phyloP scores from a whole-genome alignment of 2,113 vertebrate genomes.

The Calyptomena viridis region DNA sequence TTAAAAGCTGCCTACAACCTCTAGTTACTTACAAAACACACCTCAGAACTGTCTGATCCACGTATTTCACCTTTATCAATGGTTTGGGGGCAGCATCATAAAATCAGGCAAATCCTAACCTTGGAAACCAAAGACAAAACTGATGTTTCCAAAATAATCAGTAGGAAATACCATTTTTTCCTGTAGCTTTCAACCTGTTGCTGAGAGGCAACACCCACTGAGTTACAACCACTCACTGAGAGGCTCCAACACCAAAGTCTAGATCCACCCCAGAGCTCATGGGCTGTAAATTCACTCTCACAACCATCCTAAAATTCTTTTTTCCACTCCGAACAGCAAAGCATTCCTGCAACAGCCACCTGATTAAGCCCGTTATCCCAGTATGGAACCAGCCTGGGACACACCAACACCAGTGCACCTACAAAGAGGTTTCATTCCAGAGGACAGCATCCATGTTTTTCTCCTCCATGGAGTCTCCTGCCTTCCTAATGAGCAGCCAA shows the following conservation, averaged over 20 bases:
- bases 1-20: background rate
- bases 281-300: background rate
- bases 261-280: background rate
- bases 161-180: background rate
- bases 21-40: background rate
- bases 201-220: no score
- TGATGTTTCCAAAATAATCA: background rate
- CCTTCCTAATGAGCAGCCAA: slow-evolving; percentile 44
- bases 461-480: background rate
- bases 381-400: background rate
- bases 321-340: background rate
- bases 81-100: background rate
- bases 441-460: slow-evolving; percentile 7
- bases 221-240: rapidly evolving
- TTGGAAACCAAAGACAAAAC: background rate
- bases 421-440: slow-evolving; percentile 13
- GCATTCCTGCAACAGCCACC: background rate
- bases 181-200: background rate
- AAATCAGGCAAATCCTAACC: background rate
- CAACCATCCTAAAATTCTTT: background rate
- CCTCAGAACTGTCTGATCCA: background rate
- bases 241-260: background rate
- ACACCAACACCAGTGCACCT: background rate
- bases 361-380: background rate
- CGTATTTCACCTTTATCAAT: background rate